Percentiles rank a stretch among this genome's conserved stretches.
These are phyloP conservation scores for Hermaeophaga mercurialis DNA, from an alignment of 2,888 invertebrate genomes.

Conservation along the genomic window DNA sequence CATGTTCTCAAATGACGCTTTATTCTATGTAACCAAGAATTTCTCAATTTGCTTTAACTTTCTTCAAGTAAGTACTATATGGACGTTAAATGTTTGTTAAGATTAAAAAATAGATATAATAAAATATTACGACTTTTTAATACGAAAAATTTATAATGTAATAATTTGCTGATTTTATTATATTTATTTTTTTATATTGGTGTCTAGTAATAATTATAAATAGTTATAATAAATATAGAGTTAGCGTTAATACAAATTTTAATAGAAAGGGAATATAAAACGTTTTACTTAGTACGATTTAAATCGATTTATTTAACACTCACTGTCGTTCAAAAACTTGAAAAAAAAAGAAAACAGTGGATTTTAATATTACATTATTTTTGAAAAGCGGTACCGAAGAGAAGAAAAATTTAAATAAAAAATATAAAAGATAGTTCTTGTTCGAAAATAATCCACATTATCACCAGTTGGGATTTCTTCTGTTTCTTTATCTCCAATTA, in stretches of 20 bases:
- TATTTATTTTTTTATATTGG: conserved; percentile 5
- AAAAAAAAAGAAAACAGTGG: not conserved
- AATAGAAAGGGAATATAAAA: conserved; percentile 41
- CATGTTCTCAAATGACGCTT: no score
- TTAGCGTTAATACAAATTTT: conserved; percentile 6
- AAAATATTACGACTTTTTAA: no score
- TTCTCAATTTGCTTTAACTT: conserved; percentile 15
- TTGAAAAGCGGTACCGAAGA: no score
- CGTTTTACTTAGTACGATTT: conserved; percentile 31
- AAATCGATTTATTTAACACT: no score
- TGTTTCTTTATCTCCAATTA: conserved; percentile 47
- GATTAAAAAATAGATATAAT: conserved; percentile 29
- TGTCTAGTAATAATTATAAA: not conserved
- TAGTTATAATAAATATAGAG: conserved; percentile 20
- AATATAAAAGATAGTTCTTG: not conserved
- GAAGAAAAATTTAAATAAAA: no score
- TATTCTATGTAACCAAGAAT: no score
- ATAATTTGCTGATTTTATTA: not conserved
- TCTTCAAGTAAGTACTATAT: conserved; percentile 47
- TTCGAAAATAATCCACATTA: not conserved
- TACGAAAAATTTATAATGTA: no score
- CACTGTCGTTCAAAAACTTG: not conserved
- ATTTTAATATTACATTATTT: no score
- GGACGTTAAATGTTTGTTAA: conserved; percentile 48
- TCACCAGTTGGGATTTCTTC: conserved; percentile 34